A percentile compares a stretch with the other conserved stretches of the same genome.
Evolutionary conservation across 2,797 vertebrate species (phyloP).

Genomic region (Sebastolobus altivelis): DNA sequence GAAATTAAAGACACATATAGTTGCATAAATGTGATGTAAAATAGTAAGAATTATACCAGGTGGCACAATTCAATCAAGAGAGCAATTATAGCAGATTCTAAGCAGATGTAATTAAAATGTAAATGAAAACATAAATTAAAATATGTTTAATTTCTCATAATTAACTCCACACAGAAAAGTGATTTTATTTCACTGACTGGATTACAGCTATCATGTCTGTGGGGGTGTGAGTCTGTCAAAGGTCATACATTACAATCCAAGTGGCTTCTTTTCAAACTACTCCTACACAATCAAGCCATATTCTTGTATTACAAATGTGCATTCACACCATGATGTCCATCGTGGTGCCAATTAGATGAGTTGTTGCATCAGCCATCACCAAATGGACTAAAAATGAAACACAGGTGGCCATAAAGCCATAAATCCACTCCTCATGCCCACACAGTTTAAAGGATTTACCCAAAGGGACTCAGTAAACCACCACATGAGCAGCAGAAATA

Average conservation of each 20-base stretch:
- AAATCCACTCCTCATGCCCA: conserved; percentile 1
- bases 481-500: conserved; percentile 12
- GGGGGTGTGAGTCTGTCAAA: conserved; percentile 40
- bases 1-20: conserved; percentile 20
- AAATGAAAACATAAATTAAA: background rate
- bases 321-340: background rate
- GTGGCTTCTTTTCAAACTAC: conserved; percentile 19
- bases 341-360: conserved; percentile 17
- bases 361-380: conserved; percentile 52
- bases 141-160: background rate
- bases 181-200: conserved; percentile 17
- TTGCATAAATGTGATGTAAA: background rate
- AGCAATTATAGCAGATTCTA: background rate
- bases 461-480: conserved; percentile 3
- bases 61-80: background rate
- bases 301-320: conserved; percentile 7
- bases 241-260: conserved; percentile 38
- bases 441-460: background rate
- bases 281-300: conserved; percentile 28
- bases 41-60: background rate
- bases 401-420: conserved; percentile 15
- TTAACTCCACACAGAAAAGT: background rate
- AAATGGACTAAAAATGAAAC: conserved; percentile 15
- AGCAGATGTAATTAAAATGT: background rate
- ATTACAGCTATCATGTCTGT: conserved; percentile 6